Base-by-base conservation (phyloP, 2,888 invertebrate genomes). In the Aleiodes alternator region DNA sequence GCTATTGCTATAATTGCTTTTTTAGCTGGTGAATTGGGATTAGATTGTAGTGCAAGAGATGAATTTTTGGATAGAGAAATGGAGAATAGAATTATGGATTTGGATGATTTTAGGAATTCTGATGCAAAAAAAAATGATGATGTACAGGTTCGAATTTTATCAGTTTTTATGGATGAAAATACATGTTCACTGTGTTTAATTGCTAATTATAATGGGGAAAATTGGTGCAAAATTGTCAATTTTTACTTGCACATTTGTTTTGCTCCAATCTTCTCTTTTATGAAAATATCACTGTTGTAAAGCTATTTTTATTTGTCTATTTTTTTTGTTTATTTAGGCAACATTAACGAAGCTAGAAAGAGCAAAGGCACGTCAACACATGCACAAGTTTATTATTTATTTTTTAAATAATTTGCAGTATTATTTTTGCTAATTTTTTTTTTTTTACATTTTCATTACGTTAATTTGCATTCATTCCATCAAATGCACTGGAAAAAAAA, bases 331-430 rank as follows among this genome's bases (percentile, higher is more conserved):
- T 90, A 92, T 92, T 88, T 92, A 92, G 92, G 92, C 90, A 84
- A 90, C 90, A 89, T 90, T 92, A 89, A 90, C 90, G 91, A 90
- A 91, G 89, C 90, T 92, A 90, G 92, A 91, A 90, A 90, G 90
- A 89, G 89, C 90, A 88, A 92, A 92, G 92, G 92, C 92, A 92
- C 91, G 92, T 92, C 88, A 87, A 86, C 76, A 79, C 76, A 84
- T 85, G 86, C 86, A 85, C 87, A 84, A 87, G 84, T 72, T 74
- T 66, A 43, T 75, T 50, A 66, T 59, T 43, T 73, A 69, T 73
- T 51, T 61, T 71, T 71, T 50, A 57, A 57, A 55, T 51, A 31
- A 43, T 56, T 73, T 48, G 59, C 75, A 34, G 1, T 34, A 77
- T 80, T 53, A 50, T 76, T 78, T 75, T 59, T 11, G 51, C 77